These are phyloP conservation scores for Aegotheles bennettii DNA, from an alignment of 2,113 vertebrate genomes.

Conservation along the genomic window DNA sequence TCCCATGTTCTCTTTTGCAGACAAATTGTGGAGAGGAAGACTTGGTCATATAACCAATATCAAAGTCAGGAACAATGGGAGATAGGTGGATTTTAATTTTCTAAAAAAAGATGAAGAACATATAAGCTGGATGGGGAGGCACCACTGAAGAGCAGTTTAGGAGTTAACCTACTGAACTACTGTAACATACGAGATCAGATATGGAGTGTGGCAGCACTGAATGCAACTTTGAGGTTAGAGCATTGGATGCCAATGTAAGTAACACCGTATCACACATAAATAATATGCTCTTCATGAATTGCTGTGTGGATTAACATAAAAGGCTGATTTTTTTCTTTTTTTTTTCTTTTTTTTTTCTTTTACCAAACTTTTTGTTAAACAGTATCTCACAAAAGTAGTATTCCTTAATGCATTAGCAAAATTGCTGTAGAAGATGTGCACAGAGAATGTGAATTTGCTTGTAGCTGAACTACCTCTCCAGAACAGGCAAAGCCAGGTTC, in stretches of 20 bases:
- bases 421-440: neutral
- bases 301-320: neutral
- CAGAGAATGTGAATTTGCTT: neutral
- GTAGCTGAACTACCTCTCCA: neutral
- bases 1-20: neutral
- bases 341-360: neutral
- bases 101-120: neutral
- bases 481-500: neutral
- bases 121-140: neutral
- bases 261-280: neutral
- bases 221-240: accelerated
- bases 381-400: neutral
- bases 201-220: neutral
- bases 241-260: neutral
- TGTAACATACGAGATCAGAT: neutral
- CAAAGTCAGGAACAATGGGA: neutral
- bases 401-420: neutral
- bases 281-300: neutral
- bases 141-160: neutral
- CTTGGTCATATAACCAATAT: neutral
- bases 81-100: neutral
- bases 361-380: neutral
- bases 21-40: neutral
- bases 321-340: neutral
- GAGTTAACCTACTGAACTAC: neutral